These are phyloP conservation scores for Heliocidaris erythrogramma DNA, from an alignment of 35 echinoderm and acorn worm genomes.

Conservation along the genomic window DNA sequence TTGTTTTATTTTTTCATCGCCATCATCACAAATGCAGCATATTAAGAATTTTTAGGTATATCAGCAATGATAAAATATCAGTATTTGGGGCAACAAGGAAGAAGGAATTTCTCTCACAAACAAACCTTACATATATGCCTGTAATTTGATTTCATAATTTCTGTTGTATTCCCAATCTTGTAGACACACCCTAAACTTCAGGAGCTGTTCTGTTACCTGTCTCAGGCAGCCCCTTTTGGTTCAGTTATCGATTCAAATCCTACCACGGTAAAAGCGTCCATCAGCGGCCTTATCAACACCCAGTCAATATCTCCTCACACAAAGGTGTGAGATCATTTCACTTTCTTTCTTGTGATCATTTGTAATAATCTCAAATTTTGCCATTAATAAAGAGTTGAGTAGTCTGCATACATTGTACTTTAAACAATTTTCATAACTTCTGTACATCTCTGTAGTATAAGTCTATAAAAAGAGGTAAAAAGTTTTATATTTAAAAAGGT, in stretches of 20 bases:
- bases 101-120: background rate
- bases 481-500: background rate
- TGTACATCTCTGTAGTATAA: background rate
- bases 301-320: constrained; percentile 52
- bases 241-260: constrained; percentile 77
- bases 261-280: constrained; percentile 67
- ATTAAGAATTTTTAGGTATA: background rate
- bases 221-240: constrained; percentile 88
- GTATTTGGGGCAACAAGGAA: background rate
- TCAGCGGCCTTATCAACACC: constrained; percentile 58
- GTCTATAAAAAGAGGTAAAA: background rate
- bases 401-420: too few relatives aligned
- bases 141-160: background rate
- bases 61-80: too few relatives aligned
- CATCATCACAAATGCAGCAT: too few relatives aligned
- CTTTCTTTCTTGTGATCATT: background rate
- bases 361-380: too few relatives aligned
- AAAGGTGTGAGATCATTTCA: constrained; percentile 46
- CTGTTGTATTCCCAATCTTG: background rate
- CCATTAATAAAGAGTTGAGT: too few relatives aligned
- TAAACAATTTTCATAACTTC: background rate
- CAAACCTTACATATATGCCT: background rate
- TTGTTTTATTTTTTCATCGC: too few relatives aligned
- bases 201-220: constrained; percentile 72
- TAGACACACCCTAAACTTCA: constrained; percentile 77